phyloP scores from a whole-genome alignment of 2,113 vertebrate species.

The Cyanistes caeruleus region DNA sequence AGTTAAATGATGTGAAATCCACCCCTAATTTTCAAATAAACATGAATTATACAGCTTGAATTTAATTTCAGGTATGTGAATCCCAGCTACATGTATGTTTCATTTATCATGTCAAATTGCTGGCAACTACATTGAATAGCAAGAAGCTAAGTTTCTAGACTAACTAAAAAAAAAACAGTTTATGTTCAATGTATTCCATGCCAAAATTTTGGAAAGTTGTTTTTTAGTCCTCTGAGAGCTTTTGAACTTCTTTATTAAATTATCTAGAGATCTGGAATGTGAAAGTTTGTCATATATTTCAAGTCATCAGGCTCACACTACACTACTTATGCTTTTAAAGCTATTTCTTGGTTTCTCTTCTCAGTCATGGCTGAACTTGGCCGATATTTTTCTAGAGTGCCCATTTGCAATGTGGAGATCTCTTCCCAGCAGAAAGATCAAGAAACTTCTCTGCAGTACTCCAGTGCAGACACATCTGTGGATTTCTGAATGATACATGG shows the following conservation, averaged over 20 bases:
- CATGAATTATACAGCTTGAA: not conserved
- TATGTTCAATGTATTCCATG: not conserved
- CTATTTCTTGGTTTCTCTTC: not conserved
- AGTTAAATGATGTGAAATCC: not conserved
- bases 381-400: not conserved
- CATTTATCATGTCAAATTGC: not conserved
- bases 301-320: not conserved
- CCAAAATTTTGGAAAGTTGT: accelerated
- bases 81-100: accelerated
- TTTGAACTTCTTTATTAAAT: not conserved
- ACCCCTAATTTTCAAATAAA: not conserved
- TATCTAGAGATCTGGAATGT: not conserved
- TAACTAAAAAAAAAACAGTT: not conserved
- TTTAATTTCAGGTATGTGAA: not conserved
- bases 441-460: not conserved
- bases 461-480: not conserved
- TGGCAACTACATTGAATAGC: not conserved
- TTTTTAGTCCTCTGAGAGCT: not conserved
- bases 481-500: not conserved
- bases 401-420: not conserved
- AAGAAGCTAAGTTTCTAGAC: not conserved
- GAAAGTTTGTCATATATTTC: not conserved
- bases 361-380: not conserved
- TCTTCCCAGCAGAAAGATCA: not conserved
- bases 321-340: not conserved